phyloP scores from a whole-genome alignment of 2,888 invertebrate genomes.

The Yponomeuta malinellus region DNA sequence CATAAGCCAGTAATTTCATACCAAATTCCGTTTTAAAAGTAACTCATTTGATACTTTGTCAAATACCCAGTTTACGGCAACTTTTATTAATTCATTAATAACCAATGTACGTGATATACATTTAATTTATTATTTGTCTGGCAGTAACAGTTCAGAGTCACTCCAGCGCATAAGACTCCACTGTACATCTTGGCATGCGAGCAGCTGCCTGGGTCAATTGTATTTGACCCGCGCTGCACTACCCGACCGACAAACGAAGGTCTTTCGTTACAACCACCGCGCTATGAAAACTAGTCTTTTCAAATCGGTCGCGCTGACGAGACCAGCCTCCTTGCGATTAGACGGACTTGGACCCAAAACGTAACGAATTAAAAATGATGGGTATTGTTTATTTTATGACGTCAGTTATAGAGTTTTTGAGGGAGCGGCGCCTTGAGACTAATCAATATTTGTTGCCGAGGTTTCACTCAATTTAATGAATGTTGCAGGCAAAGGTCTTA shows the following conservation, averaged over 20 bases:
- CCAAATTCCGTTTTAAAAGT: no score
- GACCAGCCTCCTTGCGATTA: background rate
- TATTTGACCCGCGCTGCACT: background rate
- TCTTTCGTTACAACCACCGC: background rate
- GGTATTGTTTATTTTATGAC: background rate
- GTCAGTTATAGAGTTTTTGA: background rate
- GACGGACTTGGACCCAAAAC: background rate
- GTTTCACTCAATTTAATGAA: no score
- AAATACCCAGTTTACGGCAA: no score
- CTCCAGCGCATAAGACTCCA: background rate
- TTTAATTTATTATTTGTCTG: no score
- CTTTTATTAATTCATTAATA: no score
- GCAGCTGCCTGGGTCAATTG: background rate
- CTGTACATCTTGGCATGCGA: background rate
- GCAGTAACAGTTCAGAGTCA: background rate
- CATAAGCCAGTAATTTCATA: no score
- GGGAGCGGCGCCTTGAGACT: no score
- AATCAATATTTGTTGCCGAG: no score
- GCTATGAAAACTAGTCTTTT: background rate
- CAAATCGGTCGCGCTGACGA: background rate
- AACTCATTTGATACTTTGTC: no score
- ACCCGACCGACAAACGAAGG: background rate
- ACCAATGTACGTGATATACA: no score
- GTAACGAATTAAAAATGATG: background rate
- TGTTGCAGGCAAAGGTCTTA: no score